These are phyloP conservation scores for Craseonycteris thonglongyai DNA, from an alignment of 2,113 vertebrate genomes.

Conservation along the genomic window DNA sequence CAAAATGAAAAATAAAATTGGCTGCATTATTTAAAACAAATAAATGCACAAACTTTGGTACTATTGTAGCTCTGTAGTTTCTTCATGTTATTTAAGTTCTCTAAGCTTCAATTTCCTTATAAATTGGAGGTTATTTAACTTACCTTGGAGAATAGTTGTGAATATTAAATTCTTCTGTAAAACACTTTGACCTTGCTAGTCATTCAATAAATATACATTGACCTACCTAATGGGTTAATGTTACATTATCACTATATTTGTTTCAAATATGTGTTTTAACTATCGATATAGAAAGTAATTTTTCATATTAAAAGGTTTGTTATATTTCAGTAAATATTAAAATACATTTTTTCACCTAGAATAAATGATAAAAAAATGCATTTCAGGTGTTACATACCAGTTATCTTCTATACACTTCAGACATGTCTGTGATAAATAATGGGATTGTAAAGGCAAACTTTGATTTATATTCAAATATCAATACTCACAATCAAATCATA, in stretches of 20 bases:
- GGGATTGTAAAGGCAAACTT: not conserved
- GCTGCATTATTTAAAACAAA: not conserved
- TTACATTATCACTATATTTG: not conserved
- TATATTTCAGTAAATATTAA: not conserved
- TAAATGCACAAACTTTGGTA: not conserved
- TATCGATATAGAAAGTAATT: not conserved
- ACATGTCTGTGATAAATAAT: not conserved
- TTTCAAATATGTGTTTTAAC: not conserved
- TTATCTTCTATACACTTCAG: not conserved
- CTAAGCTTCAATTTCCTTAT: not conserved
- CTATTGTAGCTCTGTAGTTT: not conserved
- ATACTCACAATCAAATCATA: not conserved
- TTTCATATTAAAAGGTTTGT: not conserved
- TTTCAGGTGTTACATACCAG: not conserved
- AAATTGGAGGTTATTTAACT: not conserved
- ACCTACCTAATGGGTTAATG: not conserved
- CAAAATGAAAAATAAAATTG: not conserved
- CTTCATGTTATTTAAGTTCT: not conserved
- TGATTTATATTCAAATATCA: not conserved
- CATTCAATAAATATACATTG: not conserved
- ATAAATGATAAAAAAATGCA: not conserved
- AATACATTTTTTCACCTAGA: not conserved
- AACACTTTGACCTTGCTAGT: not conserved
- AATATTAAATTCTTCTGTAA: not conserved
- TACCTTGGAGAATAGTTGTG: not conserved